Base-by-base conservation (phyloP, 2,797 vertebrate genomes). In the Cuniculus paca region DNA sequence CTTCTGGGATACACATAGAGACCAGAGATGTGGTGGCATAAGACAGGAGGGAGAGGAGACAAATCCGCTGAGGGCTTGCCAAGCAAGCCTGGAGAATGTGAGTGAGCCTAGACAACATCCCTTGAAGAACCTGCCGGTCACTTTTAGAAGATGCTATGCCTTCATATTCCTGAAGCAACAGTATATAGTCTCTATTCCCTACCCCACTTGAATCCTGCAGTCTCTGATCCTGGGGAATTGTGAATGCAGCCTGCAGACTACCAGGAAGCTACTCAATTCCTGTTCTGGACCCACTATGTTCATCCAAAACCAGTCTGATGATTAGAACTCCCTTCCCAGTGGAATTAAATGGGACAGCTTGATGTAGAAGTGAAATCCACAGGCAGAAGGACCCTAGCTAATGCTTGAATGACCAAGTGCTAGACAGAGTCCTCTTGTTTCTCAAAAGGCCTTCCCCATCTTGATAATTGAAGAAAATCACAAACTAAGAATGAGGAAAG, bases 381-480 rank as follows among this genome's bases (percentile, higher is more conserved):
- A 77, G 24, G 11, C 54, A 9, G 16, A 58, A 79, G 9, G 50
- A 36, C 50, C 11, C 68, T 42, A 24, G 4, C 54, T 48, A 42
- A 92, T 13, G 52, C n/a, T 50, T 19, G 19, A 85, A 94, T 91
- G n/a, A 26, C 36, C 45, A 96, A 91, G 89, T 26, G 17, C 31
- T 78, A 90, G 45, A 45, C 60, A 28, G 52, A 58, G 34, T 6
- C 24, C 10, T 63, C 52, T 75, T 75, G 45, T 84, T 90, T 34
- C 74, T 96, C 34, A 20, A 75, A 83, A 90, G 58, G 26, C 1
- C 20, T 45, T 83, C 9, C 17, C 8, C 4, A n/a, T 83, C 45
- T 78, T 48, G 65, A n/a, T 42, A 24, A 91, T 19, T 39, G 58
- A 20, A 78, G 54, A 93, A 52, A n/a, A n/a, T n/a, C n/a, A n/a